Percentiles rank a stretch among this genome's conserved stretches.
These are phyloP conservation scores for Datnioides undecimradiatus DNA, from an alignment of 2,113 vertebrate species.

Conservation along the genomic window DNA sequence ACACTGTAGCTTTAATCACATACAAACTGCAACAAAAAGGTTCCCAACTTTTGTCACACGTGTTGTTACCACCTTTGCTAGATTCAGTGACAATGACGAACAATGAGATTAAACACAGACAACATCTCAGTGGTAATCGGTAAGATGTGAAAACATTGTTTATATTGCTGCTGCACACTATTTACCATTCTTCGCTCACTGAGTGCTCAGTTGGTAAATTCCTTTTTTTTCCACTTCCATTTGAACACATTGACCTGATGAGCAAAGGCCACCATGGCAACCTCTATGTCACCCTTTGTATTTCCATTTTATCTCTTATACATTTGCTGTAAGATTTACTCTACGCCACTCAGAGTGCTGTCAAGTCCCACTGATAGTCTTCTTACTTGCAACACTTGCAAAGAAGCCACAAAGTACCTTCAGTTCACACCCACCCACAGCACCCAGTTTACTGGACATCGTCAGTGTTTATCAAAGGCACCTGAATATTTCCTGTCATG, in stretches of 20 bases:
- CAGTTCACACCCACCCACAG: not conserved
- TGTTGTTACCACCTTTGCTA: not conserved
- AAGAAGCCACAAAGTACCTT: not conserved
- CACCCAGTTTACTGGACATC: constrained; percentile 9
- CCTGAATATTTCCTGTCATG: not conserved
- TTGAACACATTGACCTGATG: too few species aligned
- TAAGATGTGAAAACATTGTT: not conserved
- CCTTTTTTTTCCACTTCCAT: too few species aligned
- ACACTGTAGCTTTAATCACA: too few species aligned
- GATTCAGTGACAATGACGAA: not conserved
- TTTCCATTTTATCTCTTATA: not conserved
- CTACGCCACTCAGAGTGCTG: not conserved
- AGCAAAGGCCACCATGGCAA: not conserved
- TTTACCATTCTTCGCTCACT: too few species aligned
- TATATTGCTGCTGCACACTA: too few species aligned
- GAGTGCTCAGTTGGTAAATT: too few species aligned
- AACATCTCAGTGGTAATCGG: not conserved
- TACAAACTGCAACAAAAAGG: too few species aligned
- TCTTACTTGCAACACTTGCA: not conserved
- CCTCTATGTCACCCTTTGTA: not conserved
- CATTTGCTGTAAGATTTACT: not conserved
- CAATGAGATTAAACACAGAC: not conserved
- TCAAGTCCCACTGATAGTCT: not conserved
- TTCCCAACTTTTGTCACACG: not conserved
- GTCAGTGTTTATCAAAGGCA: not conserved